phyloP scores from a whole-genome alignment of 2,113 vertebrate species.

The Apus apus region DNA sequence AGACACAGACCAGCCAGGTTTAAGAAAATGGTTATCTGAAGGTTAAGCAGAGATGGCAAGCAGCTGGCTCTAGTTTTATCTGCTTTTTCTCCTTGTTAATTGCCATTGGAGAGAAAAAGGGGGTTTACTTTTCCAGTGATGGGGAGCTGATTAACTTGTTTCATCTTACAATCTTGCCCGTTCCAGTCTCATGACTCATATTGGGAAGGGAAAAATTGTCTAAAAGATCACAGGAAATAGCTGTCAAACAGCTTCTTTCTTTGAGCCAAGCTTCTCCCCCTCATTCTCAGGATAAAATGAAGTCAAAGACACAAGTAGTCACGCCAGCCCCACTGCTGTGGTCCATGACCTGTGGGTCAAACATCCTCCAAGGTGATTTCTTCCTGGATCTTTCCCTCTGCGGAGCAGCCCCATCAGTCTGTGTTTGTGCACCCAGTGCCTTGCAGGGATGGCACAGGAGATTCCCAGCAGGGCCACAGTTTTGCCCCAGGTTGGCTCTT shows the following conservation, averaged over 20 bases:
- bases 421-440: accelerated
- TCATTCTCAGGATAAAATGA: neutral
- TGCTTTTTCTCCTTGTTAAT: conserved; percentile 22
- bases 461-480: neutral
- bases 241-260: neutral
- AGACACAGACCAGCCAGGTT: neutral
- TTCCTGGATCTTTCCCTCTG: neutral
- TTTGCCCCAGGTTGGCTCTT: neutral
- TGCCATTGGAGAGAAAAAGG: neutral
- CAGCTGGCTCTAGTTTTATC: neutral
- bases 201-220: neutral
- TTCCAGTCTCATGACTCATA: conserved; percentile 32
- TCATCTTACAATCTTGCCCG: neutral
- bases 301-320: neutral
- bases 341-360: neutral
- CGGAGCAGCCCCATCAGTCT: accelerated
- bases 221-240: neutral
- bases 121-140: neutral
- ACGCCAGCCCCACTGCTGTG: neutral
- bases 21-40: neutral
- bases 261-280: neutral
- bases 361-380: neutral
- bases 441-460: neutral
- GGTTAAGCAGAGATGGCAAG: neutral
- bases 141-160: conserved; percentile 3